Conservation (phyloP, 2,797 vertebrate genomes). For the Oophaga sylvatica region DNA sequence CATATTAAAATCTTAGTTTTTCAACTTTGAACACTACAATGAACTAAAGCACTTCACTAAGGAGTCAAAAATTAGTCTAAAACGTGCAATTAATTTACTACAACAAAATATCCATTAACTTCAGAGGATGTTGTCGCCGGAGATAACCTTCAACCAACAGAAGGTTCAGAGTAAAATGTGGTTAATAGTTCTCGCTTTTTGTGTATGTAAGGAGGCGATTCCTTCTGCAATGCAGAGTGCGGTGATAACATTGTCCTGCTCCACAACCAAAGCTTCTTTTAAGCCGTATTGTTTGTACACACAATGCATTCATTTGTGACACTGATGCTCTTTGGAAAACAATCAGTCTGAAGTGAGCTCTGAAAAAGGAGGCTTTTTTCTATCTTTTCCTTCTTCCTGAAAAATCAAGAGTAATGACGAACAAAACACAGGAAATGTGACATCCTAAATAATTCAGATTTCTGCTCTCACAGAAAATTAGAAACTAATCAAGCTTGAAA, state of each 20-base stretch:
- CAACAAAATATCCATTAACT: slow-evolving; percentile 21
- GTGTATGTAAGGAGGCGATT: slow-evolving; percentile 19
- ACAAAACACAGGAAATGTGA: neutral
- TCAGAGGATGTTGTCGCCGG: neutral
- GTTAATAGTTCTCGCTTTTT: neutral
- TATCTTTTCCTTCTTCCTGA: neutral
- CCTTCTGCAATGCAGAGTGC: slow-evolving; percentile 27
- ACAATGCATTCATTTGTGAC: slow-evolving; percentile 47
- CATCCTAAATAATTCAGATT: neutral
- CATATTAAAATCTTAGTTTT: neutral
- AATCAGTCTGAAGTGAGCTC: slow-evolving; percentile 29
- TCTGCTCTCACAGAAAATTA: neutral
- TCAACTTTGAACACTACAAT: slow-evolving; percentile 1
- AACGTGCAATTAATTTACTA: slow-evolving; percentile 13
- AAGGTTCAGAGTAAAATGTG: slow-evolving; percentile 15
- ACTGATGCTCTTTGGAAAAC: slow-evolving; percentile 42
- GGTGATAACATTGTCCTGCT: slow-evolving; percentile 43
- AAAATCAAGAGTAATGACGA: neutral
- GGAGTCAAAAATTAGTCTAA: slow-evolving; percentile 10
- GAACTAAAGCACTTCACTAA: neutral
- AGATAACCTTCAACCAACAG: slow-evolving; percentile 36
- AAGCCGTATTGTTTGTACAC: slow-evolving; percentile 35
- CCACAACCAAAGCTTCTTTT: neutral
- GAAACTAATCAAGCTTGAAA: too few relatives aligned
- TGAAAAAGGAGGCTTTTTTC: neutral